These are phyloP conservation scores for Tympanoctomys barrerae DNA, from an alignment of 2,797 vertebrate genomes.

Conservation along the genomic window DNA sequence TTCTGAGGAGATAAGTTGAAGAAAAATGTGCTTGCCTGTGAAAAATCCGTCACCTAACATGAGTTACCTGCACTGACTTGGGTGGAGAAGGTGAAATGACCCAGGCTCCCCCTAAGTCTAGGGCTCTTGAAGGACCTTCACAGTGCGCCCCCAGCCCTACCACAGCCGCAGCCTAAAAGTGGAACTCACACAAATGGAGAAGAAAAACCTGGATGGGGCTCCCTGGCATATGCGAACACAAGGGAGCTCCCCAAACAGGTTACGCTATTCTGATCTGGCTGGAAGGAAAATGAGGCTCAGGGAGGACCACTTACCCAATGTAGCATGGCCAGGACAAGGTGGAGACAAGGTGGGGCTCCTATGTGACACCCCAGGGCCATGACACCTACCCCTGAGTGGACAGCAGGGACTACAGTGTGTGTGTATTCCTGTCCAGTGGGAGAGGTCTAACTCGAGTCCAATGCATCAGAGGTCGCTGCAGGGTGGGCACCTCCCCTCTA, in stretches of 20 bases:
- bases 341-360: not conserved
- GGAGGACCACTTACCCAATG: not conserved
- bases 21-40: slow-evolving; percentile 55
- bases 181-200: accelerated
- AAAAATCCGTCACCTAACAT: not conserved
- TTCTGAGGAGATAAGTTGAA: slow-evolving; percentile 58
- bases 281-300: not conserved
- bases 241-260: not conserved
- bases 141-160: accelerated
- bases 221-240: accelerated
- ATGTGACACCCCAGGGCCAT: not conserved
- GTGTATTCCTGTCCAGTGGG: not conserved
- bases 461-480: not conserved
- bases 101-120: not conserved
- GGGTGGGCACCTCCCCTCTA: slow-evolving; percentile 16
- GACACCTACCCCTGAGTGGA: accelerated
- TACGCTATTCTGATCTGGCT: not conserved
- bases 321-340: not conserved
- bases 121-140: not conserved
- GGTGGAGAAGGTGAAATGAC: not conserved
- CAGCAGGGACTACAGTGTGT: not conserved
- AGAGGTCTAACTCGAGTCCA: too few relatives aligned
- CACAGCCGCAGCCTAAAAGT: not conserved
- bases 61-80: not conserved
- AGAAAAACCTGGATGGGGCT: not conserved